Evolutionary conservation across 1,140 invertebrate species (phyloP).

Genomic region (Papilio aristodemus): DNA sequence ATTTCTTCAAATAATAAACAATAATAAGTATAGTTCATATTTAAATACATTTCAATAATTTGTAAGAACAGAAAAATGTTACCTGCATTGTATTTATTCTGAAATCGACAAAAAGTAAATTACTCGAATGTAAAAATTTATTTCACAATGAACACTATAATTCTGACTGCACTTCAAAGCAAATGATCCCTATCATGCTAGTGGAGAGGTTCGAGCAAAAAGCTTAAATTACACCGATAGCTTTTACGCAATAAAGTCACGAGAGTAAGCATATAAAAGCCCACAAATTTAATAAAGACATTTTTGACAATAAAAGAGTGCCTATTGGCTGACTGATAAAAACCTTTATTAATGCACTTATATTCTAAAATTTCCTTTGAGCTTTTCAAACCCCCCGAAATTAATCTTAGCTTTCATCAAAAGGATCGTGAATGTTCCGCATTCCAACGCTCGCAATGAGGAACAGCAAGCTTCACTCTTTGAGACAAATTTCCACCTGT

Average conservation of each 20-base stretch:
- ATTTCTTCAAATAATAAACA: background rate
- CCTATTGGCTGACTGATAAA: slow-evolving; percentile 59
- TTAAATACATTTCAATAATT: background rate
- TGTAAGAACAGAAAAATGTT: background rate
- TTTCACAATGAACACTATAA: slow-evolving; percentile 24
- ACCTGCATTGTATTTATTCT: slow-evolving; percentile 11
- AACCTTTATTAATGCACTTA: slow-evolving; percentile 78
- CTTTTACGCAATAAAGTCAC: slow-evolving; percentile 64
- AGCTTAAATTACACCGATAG: slow-evolving; percentile 37
- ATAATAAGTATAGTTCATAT: background rate
- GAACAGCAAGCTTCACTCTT: slow-evolving; percentile 41
- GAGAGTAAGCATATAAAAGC: slow-evolving; percentile 63
- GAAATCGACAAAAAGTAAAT: slow-evolving; percentile 13
- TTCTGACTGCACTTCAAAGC: slow-evolving; percentile 29
- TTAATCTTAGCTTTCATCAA: slow-evolving; percentile 77
- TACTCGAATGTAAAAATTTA: slow-evolving; percentile 29
- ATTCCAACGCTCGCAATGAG: slow-evolving; percentile 62
- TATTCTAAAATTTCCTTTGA: slow-evolving; percentile 78
- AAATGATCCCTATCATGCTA: slow-evolving; percentile 6
- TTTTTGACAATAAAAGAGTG: slow-evolving; percentile 65
- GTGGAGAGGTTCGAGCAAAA: slow-evolving; percentile 18
- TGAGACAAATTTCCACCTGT: slow-evolving; percentile 64
- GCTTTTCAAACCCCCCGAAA: slow-evolving; percentile 63
- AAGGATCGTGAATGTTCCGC: slow-evolving; percentile 67
- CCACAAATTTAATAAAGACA: slow-evolving; percentile 74